phyloP scores from a whole-genome alignment of 2,888 invertebrate genomes.

The Aspidiotus rigidus region DNA sequence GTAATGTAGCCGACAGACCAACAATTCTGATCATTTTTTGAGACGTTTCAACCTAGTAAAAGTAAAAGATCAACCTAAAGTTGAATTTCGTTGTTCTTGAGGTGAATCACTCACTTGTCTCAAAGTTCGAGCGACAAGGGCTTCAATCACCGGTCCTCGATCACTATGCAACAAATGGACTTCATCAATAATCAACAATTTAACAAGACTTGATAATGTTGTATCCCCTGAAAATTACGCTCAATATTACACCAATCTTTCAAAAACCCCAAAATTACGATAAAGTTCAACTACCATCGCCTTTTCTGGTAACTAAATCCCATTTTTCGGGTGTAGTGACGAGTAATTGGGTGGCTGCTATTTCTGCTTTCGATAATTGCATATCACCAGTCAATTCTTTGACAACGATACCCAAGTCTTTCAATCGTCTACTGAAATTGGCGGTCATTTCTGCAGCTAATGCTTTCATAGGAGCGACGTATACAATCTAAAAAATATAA shows the following conservation, averaged over 20 bases:
- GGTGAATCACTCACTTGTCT: constrained; percentile 52
- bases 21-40: constrained; percentile 95
- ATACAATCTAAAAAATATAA: constrained; percentile 62
- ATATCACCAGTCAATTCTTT: constrained; percentile 96
- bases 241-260: constrained; percentile 1
- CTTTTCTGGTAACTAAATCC: constrained; percentile 97
- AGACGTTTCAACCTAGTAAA: constrained; percentile 61
- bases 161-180: constrained; percentile 95
- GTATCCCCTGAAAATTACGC: constrained; percentile 59
- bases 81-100: too few relatives aligned
- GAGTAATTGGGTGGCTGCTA: constrained; percentile 91
- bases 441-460: constrained; percentile 96
- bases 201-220: constrained; percentile 78
- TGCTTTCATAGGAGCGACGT: constrained; percentile 99
- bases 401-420: constrained; percentile 66
- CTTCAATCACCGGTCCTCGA: constrained; percentile 94
- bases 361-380: constrained; percentile 89
- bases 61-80: constrained; percentile 16
- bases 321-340: constrained; percentile 99
- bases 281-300: constrained; percentile 50
- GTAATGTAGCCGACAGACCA: constrained; percentile 91
- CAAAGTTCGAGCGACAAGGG: constrained; percentile 88
- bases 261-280: not conserved
- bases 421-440: constrained; percentile 76
- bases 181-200: constrained; percentile 91